These are phyloP conservation scores for Carcina quercana DNA, from an alignment of 2,888 invertebrate species.

Conservation along the genomic window DNA sequence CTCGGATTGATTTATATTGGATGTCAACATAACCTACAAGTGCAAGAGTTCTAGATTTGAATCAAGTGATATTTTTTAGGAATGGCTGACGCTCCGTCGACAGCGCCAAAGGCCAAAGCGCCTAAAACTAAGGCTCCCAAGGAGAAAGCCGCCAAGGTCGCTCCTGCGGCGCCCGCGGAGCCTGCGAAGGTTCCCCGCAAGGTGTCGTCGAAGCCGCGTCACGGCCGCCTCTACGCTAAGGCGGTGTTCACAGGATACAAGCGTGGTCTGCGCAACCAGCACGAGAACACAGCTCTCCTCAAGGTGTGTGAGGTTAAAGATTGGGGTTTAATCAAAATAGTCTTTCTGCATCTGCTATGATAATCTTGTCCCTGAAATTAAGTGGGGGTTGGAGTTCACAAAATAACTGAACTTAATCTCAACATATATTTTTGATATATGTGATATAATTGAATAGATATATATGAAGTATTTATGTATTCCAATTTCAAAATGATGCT, in stretches of 20 bases:
- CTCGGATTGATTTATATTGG: slow-evolving; percentile 37
- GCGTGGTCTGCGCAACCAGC: slow-evolving; percentile 97
- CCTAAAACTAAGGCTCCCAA: slow-evolving; percentile 75
- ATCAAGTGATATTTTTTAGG: slow-evolving; percentile 47
- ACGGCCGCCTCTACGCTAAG: slow-evolving; percentile 95
- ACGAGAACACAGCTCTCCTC: slow-evolving; percentile 96
- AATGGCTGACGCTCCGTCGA: slow-evolving; percentile 78
- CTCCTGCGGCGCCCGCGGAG: slow-evolving; percentile 70
- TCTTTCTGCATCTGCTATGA: too few relatives aligned
- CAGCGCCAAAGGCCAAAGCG: slow-evolving; percentile 69
- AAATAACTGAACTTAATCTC: too few relatives aligned
- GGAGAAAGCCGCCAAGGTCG: slow-evolving; percentile 70
- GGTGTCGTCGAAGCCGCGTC: slow-evolving; percentile 73
- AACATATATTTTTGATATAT: too few relatives aligned
- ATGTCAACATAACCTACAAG: slow-evolving; percentile 67
- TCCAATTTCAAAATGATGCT: slow-evolving; percentile 42
- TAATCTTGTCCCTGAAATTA: too few relatives aligned
- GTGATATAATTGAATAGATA: too few relatives aligned
- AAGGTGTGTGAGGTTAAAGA: slow-evolving; percentile 81
- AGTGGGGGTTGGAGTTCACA: too few relatives aligned
- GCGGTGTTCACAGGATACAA: slow-evolving; percentile 97
- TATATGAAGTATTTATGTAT: too few relatives aligned
- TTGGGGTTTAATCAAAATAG: too few relatives aligned
- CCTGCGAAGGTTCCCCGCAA: slow-evolving; percentile 67
- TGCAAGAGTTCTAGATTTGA: slow-evolving; percentile 19